phyloP scores from a whole-genome alignment of 2,888 invertebrate genomes.

The Cacoxenus indagator region DNA sequence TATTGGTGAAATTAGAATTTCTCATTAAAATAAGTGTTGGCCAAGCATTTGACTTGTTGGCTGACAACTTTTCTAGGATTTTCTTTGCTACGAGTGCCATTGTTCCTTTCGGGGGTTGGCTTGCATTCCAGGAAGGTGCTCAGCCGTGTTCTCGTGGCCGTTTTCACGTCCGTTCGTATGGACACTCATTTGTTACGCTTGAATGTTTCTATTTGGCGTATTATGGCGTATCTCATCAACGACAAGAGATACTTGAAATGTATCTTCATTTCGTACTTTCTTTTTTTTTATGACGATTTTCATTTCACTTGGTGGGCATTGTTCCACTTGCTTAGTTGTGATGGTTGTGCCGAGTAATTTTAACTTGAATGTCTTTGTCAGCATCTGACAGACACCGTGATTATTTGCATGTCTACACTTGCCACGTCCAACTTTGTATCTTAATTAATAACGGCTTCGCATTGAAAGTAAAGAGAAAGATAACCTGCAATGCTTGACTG shows the following conservation, averaged over 20 bases:
- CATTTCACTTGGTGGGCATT: background rate
- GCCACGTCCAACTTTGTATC: background rate
- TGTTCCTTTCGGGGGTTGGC: background rate
- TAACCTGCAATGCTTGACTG: background rate
- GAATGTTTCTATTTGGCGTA: conserved; percentile 13
- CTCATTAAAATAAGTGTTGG: conserved; percentile 62
- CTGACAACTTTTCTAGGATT: background rate
- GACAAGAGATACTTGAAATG: background rate
- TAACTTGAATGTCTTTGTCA: background rate
- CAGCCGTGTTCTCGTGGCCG: background rate
- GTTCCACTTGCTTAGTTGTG: background rate
- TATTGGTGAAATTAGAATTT: conserved; percentile 64
- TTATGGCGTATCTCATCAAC: background rate
- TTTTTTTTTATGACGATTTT: too few relatives aligned
- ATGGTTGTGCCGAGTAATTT: background rate
- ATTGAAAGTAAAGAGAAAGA: background rate
- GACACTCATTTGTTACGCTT: conserved; percentile 21
- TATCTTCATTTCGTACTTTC: background rate
- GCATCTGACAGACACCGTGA: conserved; percentile 4
- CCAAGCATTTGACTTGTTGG: conserved; percentile 34
- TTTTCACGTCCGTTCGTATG: conserved; percentile 7
- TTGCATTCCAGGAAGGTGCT: conserved; percentile 8
- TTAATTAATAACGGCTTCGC: background rate
- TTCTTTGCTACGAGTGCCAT: background rate
- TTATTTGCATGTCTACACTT: conserved; percentile 8